A percentile compares a stretch with the other conserved stretches of the same genome.
phyloP scores from a whole-genome alignment of 2,888 invertebrate genomes.

The Nomada fabriciana region DNA sequence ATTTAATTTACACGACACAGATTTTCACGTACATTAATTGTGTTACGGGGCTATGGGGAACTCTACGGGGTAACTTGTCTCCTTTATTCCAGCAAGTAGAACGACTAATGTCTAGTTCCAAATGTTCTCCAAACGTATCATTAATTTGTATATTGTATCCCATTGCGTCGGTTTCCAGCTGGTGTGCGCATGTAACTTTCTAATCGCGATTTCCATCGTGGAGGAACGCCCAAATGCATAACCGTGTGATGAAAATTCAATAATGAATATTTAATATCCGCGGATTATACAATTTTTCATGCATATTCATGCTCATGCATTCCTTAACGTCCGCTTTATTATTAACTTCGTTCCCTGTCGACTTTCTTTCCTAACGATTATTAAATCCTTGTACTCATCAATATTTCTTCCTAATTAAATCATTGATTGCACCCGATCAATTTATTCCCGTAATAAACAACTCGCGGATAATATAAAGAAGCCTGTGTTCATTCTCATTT shows the following conservation, averaged over 20 bases:
- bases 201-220: constrained; percentile 2
- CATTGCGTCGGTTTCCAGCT: neutral
- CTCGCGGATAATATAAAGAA: too few relatives aligned
- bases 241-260: neutral
- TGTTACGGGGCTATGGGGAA: too few relatives aligned
- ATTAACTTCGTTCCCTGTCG: too few relatives aligned
- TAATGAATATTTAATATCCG: neutral
- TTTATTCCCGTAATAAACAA: too few relatives aligned
- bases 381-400: too few relatives aligned
- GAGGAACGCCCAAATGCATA: neutral
- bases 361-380: too few relatives aligned
- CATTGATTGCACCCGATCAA: too few relatives aligned
- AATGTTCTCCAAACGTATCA: neutral
- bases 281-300: too few relatives aligned
- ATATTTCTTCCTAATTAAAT: too few relatives aligned
- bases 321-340: too few relatives aligned
- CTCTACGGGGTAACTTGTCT: neutral
- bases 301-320: neutral
- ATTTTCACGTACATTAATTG: too few relatives aligned
- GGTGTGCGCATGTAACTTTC: neutral
- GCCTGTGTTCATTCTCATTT: too few relatives aligned
- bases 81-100: neutral
- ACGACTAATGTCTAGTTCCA: neutral
- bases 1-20: constrained; percentile 14
- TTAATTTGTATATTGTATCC: constrained; percentile 2